Percentiles rank a stretch among this genome's conserved stretches.
These are phyloP conservation scores for Danionella cerebrum DNA, from an alignment of 2,113 vertebrate species.

Conservation along the genomic window DNA sequence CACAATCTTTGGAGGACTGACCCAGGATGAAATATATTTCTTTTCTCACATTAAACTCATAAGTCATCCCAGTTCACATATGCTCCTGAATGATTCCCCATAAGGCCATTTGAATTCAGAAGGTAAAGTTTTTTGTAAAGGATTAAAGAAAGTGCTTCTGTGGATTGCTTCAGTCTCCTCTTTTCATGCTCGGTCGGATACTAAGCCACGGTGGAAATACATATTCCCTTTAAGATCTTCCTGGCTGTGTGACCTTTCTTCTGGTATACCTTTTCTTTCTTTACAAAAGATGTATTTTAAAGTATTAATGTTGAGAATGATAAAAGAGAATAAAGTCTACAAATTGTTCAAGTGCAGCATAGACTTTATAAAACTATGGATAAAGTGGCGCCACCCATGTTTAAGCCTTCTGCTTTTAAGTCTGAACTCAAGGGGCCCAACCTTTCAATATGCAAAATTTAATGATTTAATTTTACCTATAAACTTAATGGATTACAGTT, in stretches of 20 bases:
- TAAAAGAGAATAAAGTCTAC: background rate
- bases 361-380: too few relatives aligned
- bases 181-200: slow-evolving; percentile 32
- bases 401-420: too few relatives aligned
- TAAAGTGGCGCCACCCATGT: too few relatives aligned
- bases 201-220: slow-evolving; percentile 8
- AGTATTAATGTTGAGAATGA: background rate
- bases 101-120: slow-evolving; percentile 63
- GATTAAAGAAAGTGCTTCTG: background rate
- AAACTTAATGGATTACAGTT: too few relatives aligned
- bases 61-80: slow-evolving; percentile 43
- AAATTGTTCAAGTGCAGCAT: too few relatives aligned
- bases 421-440: too few relatives aligned
- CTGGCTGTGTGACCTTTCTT: background rate
- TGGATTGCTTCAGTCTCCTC: slow-evolving; percentile 16
- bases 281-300: too few relatives aligned
- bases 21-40: slow-evolving; percentile 10
- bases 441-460: too few relatives aligned
- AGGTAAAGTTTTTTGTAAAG: slow-evolving; percentile 41
- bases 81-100: slow-evolving; percentile 50
- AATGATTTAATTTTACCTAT: too few relatives aligned
- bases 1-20: slow-evolving; percentile 44
- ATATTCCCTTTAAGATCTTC: slow-evolving; percentile 2
- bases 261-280: background rate
- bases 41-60: slow-evolving; percentile 35